Conservation (phyloP, 2,888 invertebrate species). For the Drosophila nigricruria region DNA sequence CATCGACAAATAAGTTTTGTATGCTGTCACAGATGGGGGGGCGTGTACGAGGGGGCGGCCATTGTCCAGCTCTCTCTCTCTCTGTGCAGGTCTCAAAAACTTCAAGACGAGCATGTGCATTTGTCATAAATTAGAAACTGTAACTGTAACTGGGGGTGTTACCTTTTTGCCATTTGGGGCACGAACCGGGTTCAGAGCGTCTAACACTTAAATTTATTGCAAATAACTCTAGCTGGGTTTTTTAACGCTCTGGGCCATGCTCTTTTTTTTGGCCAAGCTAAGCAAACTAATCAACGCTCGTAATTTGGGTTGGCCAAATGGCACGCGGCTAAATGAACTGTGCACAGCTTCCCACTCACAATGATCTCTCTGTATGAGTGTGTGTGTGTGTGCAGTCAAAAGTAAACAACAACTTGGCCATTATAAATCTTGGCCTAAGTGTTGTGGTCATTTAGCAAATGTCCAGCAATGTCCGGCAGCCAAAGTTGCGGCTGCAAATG, state of each 20-base stretch:
- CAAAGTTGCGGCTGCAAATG: conserved; percentile 58
- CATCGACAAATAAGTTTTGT: conserved; percentile 67
- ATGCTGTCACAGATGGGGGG: not conserved
- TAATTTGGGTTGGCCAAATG: conserved; percentile 47
- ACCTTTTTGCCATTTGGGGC: conserved; percentile 52
- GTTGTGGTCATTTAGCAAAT: conserved; percentile 81
- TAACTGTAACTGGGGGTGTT: conserved; percentile 66
- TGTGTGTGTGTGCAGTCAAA: conserved; percentile 59
- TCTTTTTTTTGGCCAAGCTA: conserved; percentile 61
- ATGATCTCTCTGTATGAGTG: not conserved
- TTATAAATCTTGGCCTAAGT: conserved; percentile 80
- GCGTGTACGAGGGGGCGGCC: conserved; percentile 10
- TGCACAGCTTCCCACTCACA: conserved; percentile 58
- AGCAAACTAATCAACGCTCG: conserved; percentile 76
- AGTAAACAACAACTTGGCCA: conserved; percentile 72
- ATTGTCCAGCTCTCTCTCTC: conserved; percentile 21
- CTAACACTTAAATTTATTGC: conserved; percentile 76
- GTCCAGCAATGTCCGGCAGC: conserved; percentile 70
- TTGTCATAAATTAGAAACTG: conserved; percentile 80
- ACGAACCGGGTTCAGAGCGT: conserved; percentile 25
- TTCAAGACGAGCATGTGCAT: conserved; percentile 75
- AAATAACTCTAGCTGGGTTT: conserved; percentile 67
- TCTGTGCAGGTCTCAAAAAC: conserved; percentile 54
- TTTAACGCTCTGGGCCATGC: conserved; percentile 30
- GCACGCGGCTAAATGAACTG: conserved; percentile 73